Evolutionary conservation across 64 coral and sea anemone genomes (phyloP).

Genomic region (Platygyra sinensis): DNA sequence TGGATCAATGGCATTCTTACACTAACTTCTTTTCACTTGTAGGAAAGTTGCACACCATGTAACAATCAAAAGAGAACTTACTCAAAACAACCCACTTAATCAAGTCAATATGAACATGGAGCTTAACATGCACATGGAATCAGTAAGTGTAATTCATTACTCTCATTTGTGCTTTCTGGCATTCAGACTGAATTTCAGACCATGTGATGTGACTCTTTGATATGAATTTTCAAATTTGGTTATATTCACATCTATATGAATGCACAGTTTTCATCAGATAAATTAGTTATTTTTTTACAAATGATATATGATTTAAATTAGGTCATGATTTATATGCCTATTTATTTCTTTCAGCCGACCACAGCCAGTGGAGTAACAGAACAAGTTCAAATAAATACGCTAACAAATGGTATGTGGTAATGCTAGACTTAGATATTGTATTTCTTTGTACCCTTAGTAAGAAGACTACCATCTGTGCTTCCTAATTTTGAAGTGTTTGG

Average conservation of each 20-base stretch:
- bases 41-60: conserved; percentile 98
- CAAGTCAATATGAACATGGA: conserved; percentile 96
- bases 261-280: no score
- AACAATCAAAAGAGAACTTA: conserved; percentile 86
- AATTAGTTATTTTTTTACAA: no score
- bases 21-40: background rate
- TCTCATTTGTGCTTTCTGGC: no score
- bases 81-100: conserved; percentile 82
- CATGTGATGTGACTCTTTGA: no score
- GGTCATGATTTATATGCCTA: background rate
- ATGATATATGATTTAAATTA: background rate
- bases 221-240: no score
- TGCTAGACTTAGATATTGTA: background rate
- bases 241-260: no score
- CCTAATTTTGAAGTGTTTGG: no score
- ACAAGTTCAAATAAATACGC: conserved; percentile 30
- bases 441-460: no score
- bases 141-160: conserved; percentile 50
- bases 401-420: conserved; percentile 36
- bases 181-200: no score
- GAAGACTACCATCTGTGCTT: no score
- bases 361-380: conserved; percentile 45
- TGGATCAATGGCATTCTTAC: background rate
- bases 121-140: conserved; percentile 94
- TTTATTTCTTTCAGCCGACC: conserved; percentile 3